These are phyloP conservation scores for Operophtera brumata DNA, from an alignment of 2,888 invertebrate genomes.

Conservation along the genomic window DNA sequence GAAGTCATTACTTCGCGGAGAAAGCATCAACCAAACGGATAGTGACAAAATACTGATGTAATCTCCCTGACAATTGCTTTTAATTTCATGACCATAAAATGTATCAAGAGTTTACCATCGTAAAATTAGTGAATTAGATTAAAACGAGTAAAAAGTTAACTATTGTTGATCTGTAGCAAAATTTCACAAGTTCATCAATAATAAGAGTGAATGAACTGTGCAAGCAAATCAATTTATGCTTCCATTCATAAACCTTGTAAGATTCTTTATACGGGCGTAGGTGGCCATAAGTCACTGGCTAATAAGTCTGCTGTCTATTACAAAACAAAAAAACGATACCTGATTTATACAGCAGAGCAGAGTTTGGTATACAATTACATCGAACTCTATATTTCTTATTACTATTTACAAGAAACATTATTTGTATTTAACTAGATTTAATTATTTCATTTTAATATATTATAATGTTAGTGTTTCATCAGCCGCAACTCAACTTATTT, in stretches of 20 bases:
- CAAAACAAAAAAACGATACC: neutral
- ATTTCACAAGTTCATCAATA: constrained; percentile 3
- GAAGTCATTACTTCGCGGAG: constrained; percentile 48
- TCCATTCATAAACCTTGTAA: constrained; percentile 63
- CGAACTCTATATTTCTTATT: no score
- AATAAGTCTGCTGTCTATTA: constrained; percentile 37
- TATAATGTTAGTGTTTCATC: no score
- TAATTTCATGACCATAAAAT: neutral
- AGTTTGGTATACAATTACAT: no score
- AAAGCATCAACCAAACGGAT: constrained; percentile 32
- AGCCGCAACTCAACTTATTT: neutral
- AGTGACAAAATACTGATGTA: constrained; percentile 13
- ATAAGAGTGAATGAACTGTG: constrained; percentile 59
- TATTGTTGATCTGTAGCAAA: neutral
- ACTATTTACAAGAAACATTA: no score
- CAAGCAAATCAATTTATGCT: constrained; percentile 57
- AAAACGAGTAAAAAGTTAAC: neutral
- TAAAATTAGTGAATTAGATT: neutral
- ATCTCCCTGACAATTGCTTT: constrained; percentile 13
- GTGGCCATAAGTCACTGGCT: constrained; percentile 56
- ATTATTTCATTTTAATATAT: no score
- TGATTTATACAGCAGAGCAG: no score
- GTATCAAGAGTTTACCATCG: neutral
- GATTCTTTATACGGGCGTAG: constrained; percentile 59
- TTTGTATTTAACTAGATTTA: no score